These are phyloP conservation scores for Platyscapa corneri DNA, from an alignment of 1,140 invertebrate species.

Conservation along the genomic window DNA sequence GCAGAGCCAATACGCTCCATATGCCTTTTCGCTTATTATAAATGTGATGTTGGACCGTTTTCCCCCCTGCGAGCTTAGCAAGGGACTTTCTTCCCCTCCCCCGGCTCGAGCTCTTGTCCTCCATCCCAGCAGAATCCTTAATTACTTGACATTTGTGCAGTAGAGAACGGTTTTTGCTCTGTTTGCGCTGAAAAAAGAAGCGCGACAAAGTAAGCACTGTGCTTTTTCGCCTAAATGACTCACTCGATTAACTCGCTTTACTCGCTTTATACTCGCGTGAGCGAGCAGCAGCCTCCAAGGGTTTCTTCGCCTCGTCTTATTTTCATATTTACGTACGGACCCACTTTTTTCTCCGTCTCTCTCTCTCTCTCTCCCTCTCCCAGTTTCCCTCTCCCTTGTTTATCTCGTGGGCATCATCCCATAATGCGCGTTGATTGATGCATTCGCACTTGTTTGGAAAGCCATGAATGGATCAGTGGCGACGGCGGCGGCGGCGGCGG, in stretches of 20 bases:
- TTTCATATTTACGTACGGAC: no score
- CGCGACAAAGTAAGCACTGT: slow-evolving; percentile 6
- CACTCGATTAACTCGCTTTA: slow-evolving; percentile 32
- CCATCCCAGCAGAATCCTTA: not conserved
- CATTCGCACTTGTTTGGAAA: slow-evolving; percentile 32
- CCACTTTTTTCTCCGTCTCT: not conserved
- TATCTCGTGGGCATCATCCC: not conserved
- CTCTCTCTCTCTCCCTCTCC: not conserved
- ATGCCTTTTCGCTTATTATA: slow-evolving; percentile 13
- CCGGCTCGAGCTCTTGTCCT: not conserved
- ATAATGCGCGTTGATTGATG: slow-evolving; percentile 42
- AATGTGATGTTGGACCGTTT: slow-evolving; percentile 1
- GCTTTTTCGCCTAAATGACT: slow-evolving; percentile 18
- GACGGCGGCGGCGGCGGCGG: not conserved
- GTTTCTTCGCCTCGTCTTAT: not conserved
- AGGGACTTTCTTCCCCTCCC: slow-evolving; percentile 5
- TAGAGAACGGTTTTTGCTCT: slow-evolving; percentile 4
- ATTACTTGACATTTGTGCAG: slow-evolving; percentile 20
- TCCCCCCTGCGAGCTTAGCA: slow-evolving; percentile 27
- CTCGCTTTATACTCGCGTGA: slow-evolving; percentile 17
- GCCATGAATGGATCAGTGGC: slow-evolving; percentile 33
- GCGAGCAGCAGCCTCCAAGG: not conserved
- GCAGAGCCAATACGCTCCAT: no score
- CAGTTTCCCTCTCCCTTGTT: not conserved
- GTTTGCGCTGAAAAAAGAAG: not conserved